Percentiles rank a stretch among this genome's conserved stretches.
Evolutionary conservation across 2,888 invertebrate genomes (phyloP).

Genomic region (Toxonevra muliebris): DNA sequence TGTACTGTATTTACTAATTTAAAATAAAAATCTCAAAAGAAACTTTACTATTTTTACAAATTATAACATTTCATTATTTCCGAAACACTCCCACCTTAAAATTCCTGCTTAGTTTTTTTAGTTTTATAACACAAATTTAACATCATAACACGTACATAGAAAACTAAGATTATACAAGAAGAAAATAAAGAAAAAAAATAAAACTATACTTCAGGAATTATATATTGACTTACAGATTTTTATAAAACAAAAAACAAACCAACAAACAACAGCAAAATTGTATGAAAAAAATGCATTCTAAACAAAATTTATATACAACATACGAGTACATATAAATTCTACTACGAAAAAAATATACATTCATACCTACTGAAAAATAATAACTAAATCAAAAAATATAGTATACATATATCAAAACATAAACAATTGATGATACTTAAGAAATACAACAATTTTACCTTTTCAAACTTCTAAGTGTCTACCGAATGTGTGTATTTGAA

Average conservation of each 20-base stretch:
- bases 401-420: constrained; percentile 21
- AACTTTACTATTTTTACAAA: too few relatives aligned
- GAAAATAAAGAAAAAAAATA: constrained; percentile 7
- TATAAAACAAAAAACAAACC: constrained; percentile 12
- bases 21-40: too few relatives aligned
- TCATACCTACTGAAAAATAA: too few relatives aligned
- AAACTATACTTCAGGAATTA: too few relatives aligned
- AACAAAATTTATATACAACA: constrained; percentile 39
- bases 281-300: constrained; percentile 29
- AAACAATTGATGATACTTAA: constrained; percentile 16
- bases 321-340: constrained; percentile 15
- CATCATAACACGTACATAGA: constrained; percentile 26
- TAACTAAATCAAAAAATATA: too few relatives aligned
- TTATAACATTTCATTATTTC: too few relatives aligned
- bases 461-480: constrained; percentile 58
- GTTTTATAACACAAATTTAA: neutral
- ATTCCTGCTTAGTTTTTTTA: too few relatives aligned
- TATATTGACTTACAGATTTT: too few relatives aligned
- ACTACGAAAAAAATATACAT: too few relatives aligned
- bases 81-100: too few relatives aligned
- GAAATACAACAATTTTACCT: constrained; percentile 51
- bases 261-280: constrained; percentile 5
- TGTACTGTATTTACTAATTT: too few relatives aligned
- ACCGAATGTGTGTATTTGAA: constrained; percentile 39
- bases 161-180: constrained; percentile 6